phyloP scores from a whole-genome alignment of 2,888 invertebrate species.

The Ophion obscuratus region DNA sequence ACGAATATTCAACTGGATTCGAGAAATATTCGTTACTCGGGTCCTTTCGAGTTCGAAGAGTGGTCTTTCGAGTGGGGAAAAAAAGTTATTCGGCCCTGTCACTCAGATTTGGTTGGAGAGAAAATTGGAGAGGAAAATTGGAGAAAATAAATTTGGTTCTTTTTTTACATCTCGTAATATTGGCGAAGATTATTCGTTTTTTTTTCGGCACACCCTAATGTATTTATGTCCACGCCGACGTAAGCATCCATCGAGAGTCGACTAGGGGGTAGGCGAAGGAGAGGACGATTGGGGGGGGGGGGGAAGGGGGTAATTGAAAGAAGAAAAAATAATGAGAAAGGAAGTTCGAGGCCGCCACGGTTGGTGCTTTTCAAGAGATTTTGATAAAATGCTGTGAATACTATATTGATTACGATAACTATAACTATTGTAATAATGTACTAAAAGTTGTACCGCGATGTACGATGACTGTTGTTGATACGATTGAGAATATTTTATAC shows the following conservation, averaged over 20 bases:
- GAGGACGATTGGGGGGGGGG: not conserved
- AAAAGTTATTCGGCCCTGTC: not conserved
- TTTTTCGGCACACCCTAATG: not conserved
- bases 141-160: not conserved
- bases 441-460: slow-evolving; percentile 80
- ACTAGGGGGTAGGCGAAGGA: slow-evolving; percentile 27
- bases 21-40: too few relatives aligned
- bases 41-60: too few relatives aligned
- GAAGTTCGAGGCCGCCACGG: slow-evolving; percentile 72
- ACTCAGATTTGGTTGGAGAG: not conserved
- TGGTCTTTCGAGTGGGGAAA: not conserved
- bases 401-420: slow-evolving; percentile 83
- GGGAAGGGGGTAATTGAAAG: slow-evolving; percentile 12
- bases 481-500: slow-evolving; percentile 84
- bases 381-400: slow-evolving; percentile 84
- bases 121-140: too few relatives aligned
- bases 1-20: too few relatives aligned
- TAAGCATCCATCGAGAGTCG: slow-evolving; percentile 9
- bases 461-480: slow-evolving; percentile 84
- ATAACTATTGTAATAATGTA: slow-evolving; percentile 83
- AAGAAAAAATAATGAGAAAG: slow-evolving; percentile 48
- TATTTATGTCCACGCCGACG: not conserved
- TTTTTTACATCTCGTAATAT: not conserved
- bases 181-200: not conserved
- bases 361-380: slow-evolving; percentile 82